phyloP scores from a whole-genome alignment of 2,113 vertebrate genomes.

The Gopherus evgoodei region DNA sequence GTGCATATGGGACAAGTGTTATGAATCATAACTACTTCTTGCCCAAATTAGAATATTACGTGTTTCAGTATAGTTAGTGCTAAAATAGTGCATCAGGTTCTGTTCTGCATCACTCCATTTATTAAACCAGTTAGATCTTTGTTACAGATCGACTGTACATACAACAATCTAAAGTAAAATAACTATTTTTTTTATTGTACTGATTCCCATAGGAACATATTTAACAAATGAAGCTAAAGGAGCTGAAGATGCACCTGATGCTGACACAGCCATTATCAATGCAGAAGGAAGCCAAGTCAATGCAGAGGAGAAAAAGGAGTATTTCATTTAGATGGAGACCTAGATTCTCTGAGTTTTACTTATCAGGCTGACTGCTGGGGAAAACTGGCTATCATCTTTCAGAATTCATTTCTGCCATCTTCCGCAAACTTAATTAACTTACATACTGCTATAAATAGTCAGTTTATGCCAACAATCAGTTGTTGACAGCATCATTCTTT shows the following conservation, averaged over 20 bases:
- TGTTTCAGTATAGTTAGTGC: background rate
- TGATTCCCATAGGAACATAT: slow-evolving; percentile 90
- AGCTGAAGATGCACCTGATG: slow-evolving; percentile 97
- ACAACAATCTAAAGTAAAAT: background rate
- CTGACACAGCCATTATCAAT: slow-evolving; percentile 99
- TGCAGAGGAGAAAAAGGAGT: slow-evolving; percentile 99
- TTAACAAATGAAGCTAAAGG: slow-evolving; percentile 99
- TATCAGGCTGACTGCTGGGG: slow-evolving; percentile 85
- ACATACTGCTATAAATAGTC: slow-evolving; percentile 82
- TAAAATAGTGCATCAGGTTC: slow-evolving; percentile 4
- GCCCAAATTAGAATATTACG: background rate
- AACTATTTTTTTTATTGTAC: slow-evolving; percentile 52
- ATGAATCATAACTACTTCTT: background rate
- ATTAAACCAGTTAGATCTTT: background rate
- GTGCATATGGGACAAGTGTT: background rate
- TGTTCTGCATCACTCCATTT: background rate
- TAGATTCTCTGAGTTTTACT: slow-evolving; percentile 80
- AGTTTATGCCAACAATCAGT: slow-evolving; percentile 87
- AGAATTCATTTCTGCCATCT: slow-evolving; percentile 82
- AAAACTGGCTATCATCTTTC: slow-evolving; percentile 85
- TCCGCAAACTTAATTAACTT: slow-evolving; percentile 83
- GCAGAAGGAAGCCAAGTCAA: slow-evolving; percentile 98
- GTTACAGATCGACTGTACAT: slow-evolving; percentile 45
- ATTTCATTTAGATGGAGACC: slow-evolving; percentile 96
- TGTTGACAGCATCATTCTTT: slow-evolving; percentile 80